Percentiles rank a stretch among this genome's conserved stretches.
Evolutionary conservation across 2,888 invertebrate species (phyloP).

Genomic region (Taphrorychus bicolor): DNA sequence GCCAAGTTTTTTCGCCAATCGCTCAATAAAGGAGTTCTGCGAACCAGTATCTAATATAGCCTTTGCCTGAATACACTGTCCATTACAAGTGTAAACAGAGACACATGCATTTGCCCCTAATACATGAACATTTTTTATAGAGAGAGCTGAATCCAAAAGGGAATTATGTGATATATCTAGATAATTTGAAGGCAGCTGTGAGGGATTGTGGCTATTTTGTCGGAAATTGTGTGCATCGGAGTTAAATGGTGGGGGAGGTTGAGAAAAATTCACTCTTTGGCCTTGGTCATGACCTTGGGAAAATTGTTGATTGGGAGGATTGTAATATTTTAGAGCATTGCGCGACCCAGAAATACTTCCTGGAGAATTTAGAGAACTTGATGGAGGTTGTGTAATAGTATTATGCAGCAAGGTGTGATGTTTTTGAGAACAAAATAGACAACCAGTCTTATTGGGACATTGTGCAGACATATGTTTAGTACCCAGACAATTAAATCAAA

Average conservation of each 20-base stretch:
- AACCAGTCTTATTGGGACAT: not conserved
- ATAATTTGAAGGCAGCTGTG: not conserved
- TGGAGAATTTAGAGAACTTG: too few relatives aligned
- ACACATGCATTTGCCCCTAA: not conserved
- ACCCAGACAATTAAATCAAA: not conserved
- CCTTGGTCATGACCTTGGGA: not conserved
- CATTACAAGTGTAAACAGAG: not conserved
- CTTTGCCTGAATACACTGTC: not conserved
- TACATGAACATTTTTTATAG: not conserved
- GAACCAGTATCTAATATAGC: conserved; percentile 30
- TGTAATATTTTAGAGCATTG: too few relatives aligned
- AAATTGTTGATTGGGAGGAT: not conserved
- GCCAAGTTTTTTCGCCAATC: not conserved
- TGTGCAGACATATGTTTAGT: not conserved
- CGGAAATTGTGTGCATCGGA: not conserved
- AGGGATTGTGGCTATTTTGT: too few relatives aligned
- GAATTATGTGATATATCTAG: not conserved
- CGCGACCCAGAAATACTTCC: not conserved
- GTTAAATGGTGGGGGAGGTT: too few relatives aligned
- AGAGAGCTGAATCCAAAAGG: not conserved
- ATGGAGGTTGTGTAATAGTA: too few relatives aligned
- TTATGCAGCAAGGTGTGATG: not conserved
- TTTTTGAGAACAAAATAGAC: not conserved
- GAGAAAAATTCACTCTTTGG: not conserved
- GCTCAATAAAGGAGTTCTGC: conserved; percentile 34